A percentile compares a stretch with the other conserved stretches of the same genome.
These are phyloP conservation scores for Lepidurus packardi DNA, from an alignment of 1,140 invertebrate species.

Conservation along the genomic window DNA sequence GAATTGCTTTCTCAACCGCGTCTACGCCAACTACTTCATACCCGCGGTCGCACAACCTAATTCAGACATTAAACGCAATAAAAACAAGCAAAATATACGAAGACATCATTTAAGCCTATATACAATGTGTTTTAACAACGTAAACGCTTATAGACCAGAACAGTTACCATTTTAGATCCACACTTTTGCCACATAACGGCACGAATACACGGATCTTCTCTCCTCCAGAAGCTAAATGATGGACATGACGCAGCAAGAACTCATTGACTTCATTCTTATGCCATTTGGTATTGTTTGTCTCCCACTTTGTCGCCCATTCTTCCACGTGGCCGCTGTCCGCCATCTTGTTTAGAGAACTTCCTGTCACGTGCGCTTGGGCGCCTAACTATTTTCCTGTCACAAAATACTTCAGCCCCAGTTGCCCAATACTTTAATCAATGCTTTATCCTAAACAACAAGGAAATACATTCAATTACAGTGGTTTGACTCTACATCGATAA, in stretches of 20 bases:
- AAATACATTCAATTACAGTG: too few relatives aligned
- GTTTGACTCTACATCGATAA: too few relatives aligned
- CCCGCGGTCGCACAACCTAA: constrained; percentile 34
- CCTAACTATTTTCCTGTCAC: too few relatives aligned
- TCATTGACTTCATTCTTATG: constrained; percentile 36
- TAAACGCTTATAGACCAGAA: background rate
- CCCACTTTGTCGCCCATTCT: constrained; percentile 35
- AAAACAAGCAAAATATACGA: background rate
- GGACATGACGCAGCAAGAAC: constrained; percentile 29
- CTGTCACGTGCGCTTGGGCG: too few relatives aligned
- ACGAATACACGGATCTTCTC: constrained; percentile 33
- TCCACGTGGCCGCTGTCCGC: constrained; percentile 26
- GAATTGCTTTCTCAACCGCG: constrained; percentile 35
- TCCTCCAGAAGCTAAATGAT: background rate
- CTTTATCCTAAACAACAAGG: too few relatives aligned
- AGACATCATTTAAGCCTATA: background rate
- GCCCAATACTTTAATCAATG: too few relatives aligned
- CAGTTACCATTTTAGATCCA: constrained; percentile 34
- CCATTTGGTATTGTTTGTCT: constrained; percentile 35
- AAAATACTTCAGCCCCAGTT: too few relatives aligned
- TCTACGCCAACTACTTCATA: constrained; percentile 38
- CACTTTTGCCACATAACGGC: constrained; percentile 37
- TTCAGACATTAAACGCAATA: background rate
- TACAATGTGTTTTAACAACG: background rate
- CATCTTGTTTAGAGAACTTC: background rate